Evolutionary conservation across 2,113 vertebrate genomes (phyloP), one percentile per base, ranked within the genome.

Genomic region (Apeltes quadracus): DNA sequence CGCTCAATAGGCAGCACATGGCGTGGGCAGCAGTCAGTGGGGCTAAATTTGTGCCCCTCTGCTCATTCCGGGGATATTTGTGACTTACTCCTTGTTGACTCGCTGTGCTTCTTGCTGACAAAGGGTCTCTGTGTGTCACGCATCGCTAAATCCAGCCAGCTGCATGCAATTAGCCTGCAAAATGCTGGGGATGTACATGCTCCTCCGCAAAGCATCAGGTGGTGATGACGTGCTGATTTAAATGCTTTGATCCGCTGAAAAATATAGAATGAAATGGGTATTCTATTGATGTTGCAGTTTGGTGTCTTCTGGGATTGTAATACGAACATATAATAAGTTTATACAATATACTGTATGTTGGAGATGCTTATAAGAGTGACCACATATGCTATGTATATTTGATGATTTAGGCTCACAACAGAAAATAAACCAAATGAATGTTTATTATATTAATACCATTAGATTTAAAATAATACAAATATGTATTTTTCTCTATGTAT

Each of bases 1-100:
- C 6, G 75, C 88, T 89, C 83, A 91, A 87, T 87, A 82, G 88
- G 83, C 78, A 46, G 80, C 83, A 79, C 82, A 85, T 83, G 86
- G 84, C 57, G 86, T 91, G 84, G 89, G 86, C 88, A 87, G 84
- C 73, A 78, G 74, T 82, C 83, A 75, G 78, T 79, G 79, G 85
- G 84, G 84, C 86, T 85, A 90, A 84, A 89, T 86, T 79, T 86
- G 84, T 85, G 84, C 84, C 85, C 85, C 87, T 82, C 85, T 72
- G 81, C 84, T 87, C 82, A 87, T 90, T 88, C 89, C 84, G 63
- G 61, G 84, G 76, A 90, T 87, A 85, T 91, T 90, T 90, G 83
- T 76, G 70, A 89, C 89, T 85, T 81, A 84, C 76, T 86, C 72
- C 82, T 88, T 84, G 84, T 90, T 85, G 85, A 88, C 82, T 84